Conservation (phyloP, 1,140 invertebrate genomes). For the Polypedilum pembai region DNA sequence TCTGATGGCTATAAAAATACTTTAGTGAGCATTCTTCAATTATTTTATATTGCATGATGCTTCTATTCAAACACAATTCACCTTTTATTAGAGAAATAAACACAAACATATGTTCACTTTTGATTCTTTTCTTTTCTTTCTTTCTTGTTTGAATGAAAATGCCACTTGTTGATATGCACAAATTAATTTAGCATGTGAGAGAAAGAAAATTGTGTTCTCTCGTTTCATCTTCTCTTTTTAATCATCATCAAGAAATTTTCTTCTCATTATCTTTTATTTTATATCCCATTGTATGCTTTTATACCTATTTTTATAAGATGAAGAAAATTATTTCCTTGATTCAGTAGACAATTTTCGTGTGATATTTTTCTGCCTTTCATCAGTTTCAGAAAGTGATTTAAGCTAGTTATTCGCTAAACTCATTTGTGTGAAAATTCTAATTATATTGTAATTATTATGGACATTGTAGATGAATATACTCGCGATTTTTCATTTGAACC, state of each 20-base stretch:
- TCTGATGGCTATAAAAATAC: constrained; percentile 35
- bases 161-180: constrained; percentile 6
- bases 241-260: neutral
- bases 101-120: neutral
- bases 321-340: constrained; percentile 1
- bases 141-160: neutral
- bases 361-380: neutral
- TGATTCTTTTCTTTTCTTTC: neutral
- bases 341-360: constrained; percentile 5
- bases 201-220: neutral
- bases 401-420: neutral
- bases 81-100: neutral
- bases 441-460: neutral
- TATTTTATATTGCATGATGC: constrained; percentile 16
- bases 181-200: neutral
- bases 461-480: constrained; percentile 41
- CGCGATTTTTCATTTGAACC: constrained; percentile 43
- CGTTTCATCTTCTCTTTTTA: too few species aligned
- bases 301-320: neutral
- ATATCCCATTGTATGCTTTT: neutral
- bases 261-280: neutral
- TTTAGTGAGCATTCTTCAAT: constrained; percentile 33
- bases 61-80: constrained; percentile 8
- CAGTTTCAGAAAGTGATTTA: constrained; percentile 8
- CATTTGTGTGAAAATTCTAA: neutral